These are phyloP conservation scores for Dendrolimus houi DNA, from an alignment of 2,888 invertebrate species.

Conservation along the genomic window DNA sequence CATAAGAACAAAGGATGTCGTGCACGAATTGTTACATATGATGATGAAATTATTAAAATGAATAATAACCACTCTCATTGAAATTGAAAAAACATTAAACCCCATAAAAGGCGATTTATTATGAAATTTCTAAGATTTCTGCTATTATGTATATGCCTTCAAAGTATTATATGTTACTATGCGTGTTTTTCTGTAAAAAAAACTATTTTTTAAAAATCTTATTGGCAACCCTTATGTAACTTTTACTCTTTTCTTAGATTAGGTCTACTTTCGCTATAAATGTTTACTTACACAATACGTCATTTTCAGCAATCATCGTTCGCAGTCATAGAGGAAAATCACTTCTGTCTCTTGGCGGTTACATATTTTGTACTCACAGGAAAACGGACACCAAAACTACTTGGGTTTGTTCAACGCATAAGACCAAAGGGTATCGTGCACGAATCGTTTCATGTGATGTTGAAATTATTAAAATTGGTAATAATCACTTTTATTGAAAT, in stretches of 20 bases:
- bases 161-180: no score
- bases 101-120: no score
- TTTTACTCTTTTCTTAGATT: no score
- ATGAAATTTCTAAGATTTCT: no score
- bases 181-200: no score
- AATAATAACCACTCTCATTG: slow-evolving; percentile 1
- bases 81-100: no score
- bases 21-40: slow-evolving; percentile 21
- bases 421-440: neutral
- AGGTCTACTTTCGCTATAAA: no score
- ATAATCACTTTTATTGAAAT: neutral
- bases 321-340: neutral
- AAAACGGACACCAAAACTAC: neutral
- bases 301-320: neutral
- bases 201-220: no score
- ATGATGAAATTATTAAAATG: slow-evolving; percentile 5
- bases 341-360: neutral
- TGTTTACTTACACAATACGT: no score
- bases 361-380: neutral
- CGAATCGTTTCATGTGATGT: neutral
- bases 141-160: no score
- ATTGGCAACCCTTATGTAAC: no score
- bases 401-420: neutral
- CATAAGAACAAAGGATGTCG: slow-evolving; percentile 22
- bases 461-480: neutral